phyloP scores from a whole-genome alignment of 2,888 invertebrate species.

The Microctonus hyperodae region DNA sequence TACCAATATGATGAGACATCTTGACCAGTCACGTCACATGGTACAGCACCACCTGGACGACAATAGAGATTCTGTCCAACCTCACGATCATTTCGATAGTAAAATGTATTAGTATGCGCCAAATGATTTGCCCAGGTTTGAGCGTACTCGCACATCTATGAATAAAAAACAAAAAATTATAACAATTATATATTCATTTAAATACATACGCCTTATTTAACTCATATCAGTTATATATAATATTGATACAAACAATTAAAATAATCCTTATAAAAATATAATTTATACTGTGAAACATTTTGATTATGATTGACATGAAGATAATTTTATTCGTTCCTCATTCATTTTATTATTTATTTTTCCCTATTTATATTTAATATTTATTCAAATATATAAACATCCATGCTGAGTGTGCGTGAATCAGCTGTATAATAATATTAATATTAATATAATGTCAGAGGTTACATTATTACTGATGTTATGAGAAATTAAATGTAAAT shows the following conservation, averaged over 20 bases:
- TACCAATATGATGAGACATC: slow-evolving; percentile 86
- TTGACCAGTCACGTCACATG: slow-evolving; percentile 78
- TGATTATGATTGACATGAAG: too few species aligned
- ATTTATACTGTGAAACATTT: too few species aligned
- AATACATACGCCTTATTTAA: too few species aligned
- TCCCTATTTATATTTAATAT: not conserved
- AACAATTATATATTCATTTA: too few species aligned
- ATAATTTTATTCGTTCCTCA: too few species aligned
- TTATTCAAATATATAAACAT: not conserved
- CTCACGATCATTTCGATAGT: slow-evolving; percentile 77
- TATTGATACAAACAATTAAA: too few species aligned
- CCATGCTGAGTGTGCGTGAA: not conserved
- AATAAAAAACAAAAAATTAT: slow-evolving; percentile 46
- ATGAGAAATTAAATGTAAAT: not conserved
- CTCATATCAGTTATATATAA: too few species aligned
- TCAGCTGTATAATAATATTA: not conserved
- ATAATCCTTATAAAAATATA: too few species aligned
- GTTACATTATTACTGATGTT: not conserved
- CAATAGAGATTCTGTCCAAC: slow-evolving; percentile 84
- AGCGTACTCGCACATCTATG: slow-evolving; percentile 78
- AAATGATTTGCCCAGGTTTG: slow-evolving; percentile 90
- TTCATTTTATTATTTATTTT: not conserved
- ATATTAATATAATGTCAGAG: not conserved
- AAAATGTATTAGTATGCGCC: slow-evolving; percentile 81
- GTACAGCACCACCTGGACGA: slow-evolving; percentile 72